A percentile compares a stretch with the other conserved stretches of the same genome.
Evolutionary conservation across 2,113 vertebrate genomes (phyloP).

Genomic region (Macquaria australasica): DNA sequence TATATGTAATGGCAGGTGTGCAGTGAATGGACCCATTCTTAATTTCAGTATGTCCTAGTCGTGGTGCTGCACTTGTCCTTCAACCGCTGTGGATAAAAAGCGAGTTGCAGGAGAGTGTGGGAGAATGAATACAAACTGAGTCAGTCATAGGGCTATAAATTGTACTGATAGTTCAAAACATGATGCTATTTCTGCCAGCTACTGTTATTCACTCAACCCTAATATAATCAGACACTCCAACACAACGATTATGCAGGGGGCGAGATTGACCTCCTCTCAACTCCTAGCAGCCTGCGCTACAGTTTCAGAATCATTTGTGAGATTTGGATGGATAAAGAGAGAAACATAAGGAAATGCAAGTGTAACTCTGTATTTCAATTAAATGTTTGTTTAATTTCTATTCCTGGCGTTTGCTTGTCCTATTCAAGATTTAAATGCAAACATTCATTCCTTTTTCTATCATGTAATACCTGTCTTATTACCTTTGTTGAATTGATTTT

Average conservation of each 20-base stretch:
- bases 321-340: slow-evolving; percentile 30
- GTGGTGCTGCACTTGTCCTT: slow-evolving; percentile 58
- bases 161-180: slow-evolving; percentile 76
- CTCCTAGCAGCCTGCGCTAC: slow-evolving; percentile 63
- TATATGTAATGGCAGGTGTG: slow-evolving; percentile 33
- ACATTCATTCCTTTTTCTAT: background rate
- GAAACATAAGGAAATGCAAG: slow-evolving; percentile 21
- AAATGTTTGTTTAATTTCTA: background rate
- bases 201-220: slow-evolving; percentile 78
- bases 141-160: slow-evolving; percentile 73
- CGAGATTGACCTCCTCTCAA: slow-evolving; percentile 74
- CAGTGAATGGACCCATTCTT: slow-evolving; percentile 61
- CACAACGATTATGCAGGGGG: slow-evolving; percentile 73
- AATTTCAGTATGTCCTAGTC: slow-evolving; percentile 18
- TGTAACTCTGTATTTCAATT: background rate
- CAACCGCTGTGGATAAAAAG: slow-evolving; percentile 41
- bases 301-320: slow-evolving; percentile 56
- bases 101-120: slow-evolving; percentile 65
- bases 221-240: slow-evolving; percentile 81
- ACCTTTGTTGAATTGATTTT: slow-evolving; percentile 21
- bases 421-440: slow-evolving; percentile 12
- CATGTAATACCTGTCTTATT: background rate
- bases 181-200: slow-evolving; percentile 79
- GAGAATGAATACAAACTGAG: slow-evolving; percentile 77
- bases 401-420: background rate